phyloP scores from a whole-genome alignment of 53 echinoderm and acorn worm genomes.

The Mesocentrotus franciscanus region DNA sequence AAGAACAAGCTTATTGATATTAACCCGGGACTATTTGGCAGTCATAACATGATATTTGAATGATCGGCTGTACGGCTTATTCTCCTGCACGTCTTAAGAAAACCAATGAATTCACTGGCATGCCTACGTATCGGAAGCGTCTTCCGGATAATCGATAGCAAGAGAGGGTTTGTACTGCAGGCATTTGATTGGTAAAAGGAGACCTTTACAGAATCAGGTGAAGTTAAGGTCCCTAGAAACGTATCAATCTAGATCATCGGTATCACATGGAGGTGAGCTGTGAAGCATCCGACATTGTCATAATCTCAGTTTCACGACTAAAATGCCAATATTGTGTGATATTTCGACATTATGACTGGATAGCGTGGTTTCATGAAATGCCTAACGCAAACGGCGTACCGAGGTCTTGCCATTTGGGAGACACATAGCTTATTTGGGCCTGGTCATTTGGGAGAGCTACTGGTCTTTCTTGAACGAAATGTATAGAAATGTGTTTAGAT shows the following conservation, averaged over 20 bases:
- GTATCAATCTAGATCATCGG: background rate
- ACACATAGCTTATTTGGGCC: too few relatives aligned
- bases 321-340: background rate
- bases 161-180: background rate
- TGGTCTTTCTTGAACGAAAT: too few relatives aligned
- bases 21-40: background rate
- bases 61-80: background rate
- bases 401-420: too few relatives aligned
- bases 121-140: constrained; percentile 27
- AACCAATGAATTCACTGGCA: constrained; percentile 11
- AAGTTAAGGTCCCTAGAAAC: background rate
- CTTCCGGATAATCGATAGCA: constrained; percentile 15
- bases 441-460: too few relatives aligned
- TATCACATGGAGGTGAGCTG: background rate
- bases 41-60: constrained; percentile 32
- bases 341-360: background rate
- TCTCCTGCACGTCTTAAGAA: background rate
- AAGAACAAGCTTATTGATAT: background rate
- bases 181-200: background rate
- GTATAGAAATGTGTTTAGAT: too few relatives aligned
- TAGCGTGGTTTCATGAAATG: too few relatives aligned
- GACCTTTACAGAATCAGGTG: constrained; percentile 18
- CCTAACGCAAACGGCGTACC: too few relatives aligned
- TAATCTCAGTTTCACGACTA: background rate
- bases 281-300: background rate